Percentiles rank a stretch among this genome's conserved stretches.
These are phyloP conservation scores for Drosophila nebulosa DNA, from an alignment of 1,140 invertebrate genomes.

Conservation along the genomic window DNA sequence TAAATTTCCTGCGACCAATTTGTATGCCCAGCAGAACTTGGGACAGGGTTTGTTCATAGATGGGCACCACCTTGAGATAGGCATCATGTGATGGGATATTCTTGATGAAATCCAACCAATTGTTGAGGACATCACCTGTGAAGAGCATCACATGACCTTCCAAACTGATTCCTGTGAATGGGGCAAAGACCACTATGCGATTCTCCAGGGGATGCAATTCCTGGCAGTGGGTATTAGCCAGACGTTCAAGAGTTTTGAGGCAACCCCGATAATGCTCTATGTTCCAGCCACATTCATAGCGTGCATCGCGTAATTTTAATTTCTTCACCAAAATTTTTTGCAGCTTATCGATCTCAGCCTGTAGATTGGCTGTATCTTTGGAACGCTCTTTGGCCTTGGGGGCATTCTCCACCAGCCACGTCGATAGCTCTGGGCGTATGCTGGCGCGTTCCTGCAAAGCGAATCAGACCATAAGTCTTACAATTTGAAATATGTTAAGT, in stretches of 20 bases:
- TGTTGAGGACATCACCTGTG: constrained; percentile 93
- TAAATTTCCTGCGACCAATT: constrained; percentile 93
- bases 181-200: constrained; percentile 90
- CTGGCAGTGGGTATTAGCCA: constrained; percentile 87
- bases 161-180: constrained; percentile 92
- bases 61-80: constrained; percentile 88
- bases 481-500: not conserved
- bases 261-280: constrained; percentile 92
- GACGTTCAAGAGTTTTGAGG: constrained; percentile 87
- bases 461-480: not conserved
- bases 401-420: constrained; percentile 86
- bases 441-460: constrained; percentile 59
- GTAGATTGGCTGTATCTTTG: constrained; percentile 84
- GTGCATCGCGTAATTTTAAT: constrained; percentile 84
- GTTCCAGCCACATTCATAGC: constrained; percentile 94
- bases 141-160: constrained; percentile 94
- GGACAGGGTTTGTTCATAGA: constrained; percentile 91
- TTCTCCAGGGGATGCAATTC: constrained; percentile 86
- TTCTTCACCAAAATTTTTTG: constrained; percentile 82
- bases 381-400: constrained; percentile 84
- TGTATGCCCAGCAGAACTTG: constrained; percentile 90
- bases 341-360: constrained; percentile 86
- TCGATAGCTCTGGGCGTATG: constrained; percentile 42
- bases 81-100: constrained; percentile 89
- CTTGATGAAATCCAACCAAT: constrained; percentile 94